phyloP scores from a whole-genome alignment of 2,888 invertebrate species.

The Chironomus tentans region DNA sequence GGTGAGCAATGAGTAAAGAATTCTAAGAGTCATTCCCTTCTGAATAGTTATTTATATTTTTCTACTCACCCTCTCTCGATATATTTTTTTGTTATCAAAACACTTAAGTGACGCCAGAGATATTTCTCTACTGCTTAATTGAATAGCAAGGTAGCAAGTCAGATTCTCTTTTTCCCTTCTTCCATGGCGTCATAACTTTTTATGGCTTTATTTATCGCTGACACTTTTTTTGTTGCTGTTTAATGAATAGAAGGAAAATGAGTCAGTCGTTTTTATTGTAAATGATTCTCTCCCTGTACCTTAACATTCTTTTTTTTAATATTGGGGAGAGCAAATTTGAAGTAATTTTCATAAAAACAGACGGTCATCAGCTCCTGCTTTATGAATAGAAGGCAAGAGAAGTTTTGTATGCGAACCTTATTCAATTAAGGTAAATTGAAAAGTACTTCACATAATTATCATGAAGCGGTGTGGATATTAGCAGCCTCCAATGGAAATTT shows the following conservation, averaged over 20 bases:
- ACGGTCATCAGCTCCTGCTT: slow-evolving; percentile 1
- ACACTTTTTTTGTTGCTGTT: slow-evolving; percentile 2
- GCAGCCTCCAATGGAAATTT: background rate
- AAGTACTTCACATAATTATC: slow-evolving; percentile 22
- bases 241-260: slow-evolving; percentile 9
- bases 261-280: background rate
- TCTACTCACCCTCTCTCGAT: background rate
- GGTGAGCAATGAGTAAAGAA: background rate
- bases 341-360: slow-evolving; percentile 17
- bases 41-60: background rate
- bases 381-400: background rate
- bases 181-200: slow-evolving; percentile 21
- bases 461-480: slow-evolving; percentile 1
- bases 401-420: background rate
- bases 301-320: background rate
- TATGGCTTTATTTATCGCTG: slow-evolving; percentile 22
- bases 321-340: background rate
- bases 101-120: slow-evolving; percentile 4
- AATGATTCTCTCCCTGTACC: background rate
- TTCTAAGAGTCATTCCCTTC: background rate
- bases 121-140: slow-evolving; percentile 17
- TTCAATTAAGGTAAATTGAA: slow-evolving; percentile 22
- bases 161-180: background rate
- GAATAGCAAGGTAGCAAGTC: slow-evolving; percentile 21
- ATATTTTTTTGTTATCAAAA: background rate